These are phyloP conservation scores for Calidris pugnax DNA, from an alignment of 2,113 vertebrate species.

Conservation along the genomic window DNA sequence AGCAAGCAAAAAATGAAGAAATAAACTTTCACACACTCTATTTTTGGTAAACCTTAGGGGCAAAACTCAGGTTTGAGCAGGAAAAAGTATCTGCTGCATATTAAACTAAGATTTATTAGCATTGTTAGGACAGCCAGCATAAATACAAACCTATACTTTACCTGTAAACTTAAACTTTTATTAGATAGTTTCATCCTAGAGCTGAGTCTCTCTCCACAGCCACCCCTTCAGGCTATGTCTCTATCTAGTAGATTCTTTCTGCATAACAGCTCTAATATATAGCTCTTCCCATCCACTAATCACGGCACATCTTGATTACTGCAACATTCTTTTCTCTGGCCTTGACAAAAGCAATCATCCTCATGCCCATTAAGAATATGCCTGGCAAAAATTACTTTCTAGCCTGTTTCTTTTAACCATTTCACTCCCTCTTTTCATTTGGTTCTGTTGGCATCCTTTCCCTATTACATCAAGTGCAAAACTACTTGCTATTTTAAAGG, in stretches of 20 bases:
- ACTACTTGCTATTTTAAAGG: neutral
- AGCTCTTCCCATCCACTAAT: slow-evolving; percentile 23
- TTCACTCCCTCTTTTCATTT: neutral
- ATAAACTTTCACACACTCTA: neutral
- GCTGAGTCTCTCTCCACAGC: neutral
- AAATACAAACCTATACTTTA: neutral
- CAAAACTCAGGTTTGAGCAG: neutral
- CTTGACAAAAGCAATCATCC: slow-evolving; percentile 39
- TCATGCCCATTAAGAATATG: slow-evolving; percentile 3
- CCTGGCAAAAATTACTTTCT: slow-evolving; percentile 32
- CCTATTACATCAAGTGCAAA: neutral
- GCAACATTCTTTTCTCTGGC: slow-evolving; percentile 16
- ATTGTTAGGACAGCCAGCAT: neutral
- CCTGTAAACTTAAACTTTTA: neutral
- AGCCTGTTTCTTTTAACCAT: slow-evolving; percentile 6
- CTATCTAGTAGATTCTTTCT: neutral
- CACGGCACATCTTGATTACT: slow-evolving; percentile 10
- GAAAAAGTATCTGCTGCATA: neutral
- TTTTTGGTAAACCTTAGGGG: neutral
- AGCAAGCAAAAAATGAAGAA: neutral
- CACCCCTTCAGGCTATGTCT: neutral
- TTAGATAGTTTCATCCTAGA: neutral
- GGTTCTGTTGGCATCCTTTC: neutral
- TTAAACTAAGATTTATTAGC: neutral
- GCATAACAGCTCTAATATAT: neutral